phyloP scores from a whole-genome alignment of 2,797 vertebrate species.

The Sebastes miniatus region DNA sequence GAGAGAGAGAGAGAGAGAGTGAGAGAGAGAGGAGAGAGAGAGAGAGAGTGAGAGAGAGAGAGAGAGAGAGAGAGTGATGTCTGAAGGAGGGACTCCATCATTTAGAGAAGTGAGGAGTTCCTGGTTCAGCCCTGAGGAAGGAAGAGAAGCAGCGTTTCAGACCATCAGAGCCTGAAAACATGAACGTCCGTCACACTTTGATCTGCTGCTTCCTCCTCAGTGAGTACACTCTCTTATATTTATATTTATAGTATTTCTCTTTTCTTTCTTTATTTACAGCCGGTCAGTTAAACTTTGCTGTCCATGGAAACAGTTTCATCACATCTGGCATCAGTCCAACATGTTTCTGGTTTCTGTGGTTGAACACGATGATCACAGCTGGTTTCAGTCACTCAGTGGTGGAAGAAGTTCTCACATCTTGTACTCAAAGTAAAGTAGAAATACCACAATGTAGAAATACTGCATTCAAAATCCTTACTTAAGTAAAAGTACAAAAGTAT shows the following conservation, averaged over 20 bases:
- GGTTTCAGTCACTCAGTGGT: background rate
- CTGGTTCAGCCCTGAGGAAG: background rate
- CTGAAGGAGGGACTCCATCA: background rate
- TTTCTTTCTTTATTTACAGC: background rate
- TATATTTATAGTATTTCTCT: background rate
- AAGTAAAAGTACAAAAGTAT: background rate
- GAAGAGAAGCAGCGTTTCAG: background rate
- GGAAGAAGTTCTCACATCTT: background rate
- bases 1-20: no score
- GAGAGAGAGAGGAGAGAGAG: no score
- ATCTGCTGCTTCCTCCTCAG: conserved; percentile 13
- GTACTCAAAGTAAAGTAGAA: background rate
- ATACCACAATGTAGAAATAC: background rate
- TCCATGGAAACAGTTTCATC: background rate
- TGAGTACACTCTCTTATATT: background rate
- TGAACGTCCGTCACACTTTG: background rate
- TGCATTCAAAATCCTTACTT: background rate
- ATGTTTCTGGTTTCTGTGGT: background rate
- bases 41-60: no score
- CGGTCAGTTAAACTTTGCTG: background rate
- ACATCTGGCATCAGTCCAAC: background rate
- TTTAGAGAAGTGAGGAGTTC: background rate
- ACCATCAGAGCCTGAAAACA: background rate
- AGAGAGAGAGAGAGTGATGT: background rate
- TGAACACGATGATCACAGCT: background rate